phyloP scores from a whole-genome alignment of 2,797 vertebrate genomes.

The Zenarchopterus dispar region DNA sequence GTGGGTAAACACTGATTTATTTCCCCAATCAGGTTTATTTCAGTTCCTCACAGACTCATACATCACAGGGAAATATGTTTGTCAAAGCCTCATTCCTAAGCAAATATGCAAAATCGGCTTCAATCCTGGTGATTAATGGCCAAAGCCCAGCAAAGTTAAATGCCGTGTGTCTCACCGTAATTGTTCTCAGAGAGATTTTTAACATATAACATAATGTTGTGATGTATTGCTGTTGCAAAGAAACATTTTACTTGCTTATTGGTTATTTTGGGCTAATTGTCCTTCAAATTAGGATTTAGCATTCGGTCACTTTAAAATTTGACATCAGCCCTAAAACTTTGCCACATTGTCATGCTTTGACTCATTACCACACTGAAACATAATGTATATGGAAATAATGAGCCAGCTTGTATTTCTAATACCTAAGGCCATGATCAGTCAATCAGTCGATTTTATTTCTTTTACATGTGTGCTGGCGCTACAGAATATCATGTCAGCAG shows the following conservation, averaged over 20 bases:
- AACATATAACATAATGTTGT: constrained; percentile 15
- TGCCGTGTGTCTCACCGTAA: constrained; percentile 23
- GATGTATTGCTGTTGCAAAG: constrained; percentile 31
- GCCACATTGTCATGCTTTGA: too few species aligned
- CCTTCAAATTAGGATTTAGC: constrained; percentile 19
- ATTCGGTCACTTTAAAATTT: background rate
- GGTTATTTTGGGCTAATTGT: background rate
- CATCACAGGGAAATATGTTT: constrained; percentile 51
- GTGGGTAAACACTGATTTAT: constrained; percentile 60
- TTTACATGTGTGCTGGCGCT: constrained; percentile 14
- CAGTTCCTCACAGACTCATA: constrained; percentile 32
- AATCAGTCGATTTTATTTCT: constrained; percentile 17
- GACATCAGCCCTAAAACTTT: too few species aligned
- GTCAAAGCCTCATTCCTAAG: constrained; percentile 54
- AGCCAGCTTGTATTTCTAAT: constrained; percentile 3
- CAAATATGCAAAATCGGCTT: constrained; percentile 54
- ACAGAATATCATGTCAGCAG: constrained; percentile 40
- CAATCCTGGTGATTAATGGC: constrained; percentile 53
- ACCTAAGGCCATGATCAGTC: constrained; percentile 15
- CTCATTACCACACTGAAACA: too few species aligned
- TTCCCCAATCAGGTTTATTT: constrained; percentile 36
- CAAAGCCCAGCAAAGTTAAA: constrained; percentile 41
- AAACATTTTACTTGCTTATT: constrained; percentile 8
- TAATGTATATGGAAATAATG: background rate
- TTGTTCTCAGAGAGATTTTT: constrained; percentile 25